Evolutionary conservation across 2,888 invertebrate genomes (phyloP), one percentile per base, ranked within the genome.

Genomic region (Phoenoteleia sp.): DNA sequence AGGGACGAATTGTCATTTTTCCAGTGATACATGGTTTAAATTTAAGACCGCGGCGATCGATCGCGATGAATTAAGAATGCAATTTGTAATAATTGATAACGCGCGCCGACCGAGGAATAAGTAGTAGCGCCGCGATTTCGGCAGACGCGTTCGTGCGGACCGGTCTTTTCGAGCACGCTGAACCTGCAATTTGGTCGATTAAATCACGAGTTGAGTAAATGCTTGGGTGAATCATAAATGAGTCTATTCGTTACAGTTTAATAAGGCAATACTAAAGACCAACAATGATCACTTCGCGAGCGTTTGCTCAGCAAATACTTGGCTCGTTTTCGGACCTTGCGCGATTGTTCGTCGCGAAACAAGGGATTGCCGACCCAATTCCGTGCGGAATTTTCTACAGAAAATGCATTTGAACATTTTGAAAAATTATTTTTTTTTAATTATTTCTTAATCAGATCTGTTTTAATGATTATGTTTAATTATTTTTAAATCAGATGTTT

Each of bases 91-190:
- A 79, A 77, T 77, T 77, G 52, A 60, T 67, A n/a, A 15, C 36
- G 17, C 21, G 6, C 19, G 13, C n/a, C 29, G 39, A 23, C 15
- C 3, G 39, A 13, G 29, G 42, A 66, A 58, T 54, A 81, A 81
- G 81, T 81, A 81, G 81, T 81, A 81, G 2, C 21, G 60, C 23
- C 74, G 42, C 19, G 74, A 60, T 81, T 81, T 81, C 58, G 81
- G 60, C 81, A 74, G 81, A 74, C 81, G 67, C 23, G 49, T 19
- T 13, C 13, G 39, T 25, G 39, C 33, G 33, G 11, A 6, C 27
- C 33, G 27, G 36, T 11, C 21, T n/a, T 29, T 23, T 54, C 45
- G 56, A 15, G 75, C 56, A 47, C 45, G 47, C 56, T 66, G 47
- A 76, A 76, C 56, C 45, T n/a, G 21, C 9, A 7, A 47, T 47